A percentile compares a stretch with the other conserved stretches of the same genome.
Conservation (phyloP, 1,140 invertebrate genomes). For the Hesperophylax magnus region DNA sequence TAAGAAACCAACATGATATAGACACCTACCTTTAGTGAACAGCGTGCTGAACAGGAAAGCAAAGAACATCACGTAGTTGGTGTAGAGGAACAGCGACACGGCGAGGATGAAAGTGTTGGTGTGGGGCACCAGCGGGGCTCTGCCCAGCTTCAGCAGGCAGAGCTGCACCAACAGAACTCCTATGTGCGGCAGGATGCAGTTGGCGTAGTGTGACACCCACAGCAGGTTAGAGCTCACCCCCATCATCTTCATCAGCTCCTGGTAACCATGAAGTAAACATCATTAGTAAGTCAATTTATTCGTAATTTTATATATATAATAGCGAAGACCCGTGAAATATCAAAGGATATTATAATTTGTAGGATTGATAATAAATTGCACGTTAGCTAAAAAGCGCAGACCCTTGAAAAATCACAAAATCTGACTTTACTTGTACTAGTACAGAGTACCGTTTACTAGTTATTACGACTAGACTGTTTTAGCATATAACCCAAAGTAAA, state of each 20-base stretch:
- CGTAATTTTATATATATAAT: too few species aligned
- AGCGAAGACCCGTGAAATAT: too few species aligned
- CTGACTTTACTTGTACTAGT: too few species aligned
- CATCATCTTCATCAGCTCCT: slow-evolving; percentile 57
- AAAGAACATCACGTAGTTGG: slow-evolving; percentile 47
- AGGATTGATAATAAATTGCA: too few species aligned
- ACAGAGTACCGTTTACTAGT: too few species aligned
- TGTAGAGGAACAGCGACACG: slow-evolving; percentile 36
- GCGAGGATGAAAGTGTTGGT: slow-evolving; percentile 36
- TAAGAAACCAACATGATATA: background rate
- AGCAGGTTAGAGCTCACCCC: slow-evolving; percentile 28
- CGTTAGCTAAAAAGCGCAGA: too few species aligned
- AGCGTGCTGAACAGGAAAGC: slow-evolving; percentile 41
- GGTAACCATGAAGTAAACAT: slow-evolving; percentile 3
- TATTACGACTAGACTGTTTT: too few species aligned
- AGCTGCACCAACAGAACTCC: background rate
- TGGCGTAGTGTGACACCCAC: slow-evolving; percentile 48
- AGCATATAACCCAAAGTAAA: too few species aligned
- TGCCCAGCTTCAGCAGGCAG: slow-evolving; percentile 21
- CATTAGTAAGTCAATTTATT: too few species aligned
- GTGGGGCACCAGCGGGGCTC: slow-evolving; percentile 24
- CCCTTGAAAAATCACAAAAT: too few species aligned
- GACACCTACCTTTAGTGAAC: slow-evolving; percentile 43
- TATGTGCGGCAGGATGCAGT: slow-evolving; percentile 20
- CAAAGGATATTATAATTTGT: too few species aligned